Percentiles rank a stretch among this genome's conserved stretches.
phyloP scores from a whole-genome alignment of 2,113 vertebrate species.

The Ploceus nigricollis region DNA sequence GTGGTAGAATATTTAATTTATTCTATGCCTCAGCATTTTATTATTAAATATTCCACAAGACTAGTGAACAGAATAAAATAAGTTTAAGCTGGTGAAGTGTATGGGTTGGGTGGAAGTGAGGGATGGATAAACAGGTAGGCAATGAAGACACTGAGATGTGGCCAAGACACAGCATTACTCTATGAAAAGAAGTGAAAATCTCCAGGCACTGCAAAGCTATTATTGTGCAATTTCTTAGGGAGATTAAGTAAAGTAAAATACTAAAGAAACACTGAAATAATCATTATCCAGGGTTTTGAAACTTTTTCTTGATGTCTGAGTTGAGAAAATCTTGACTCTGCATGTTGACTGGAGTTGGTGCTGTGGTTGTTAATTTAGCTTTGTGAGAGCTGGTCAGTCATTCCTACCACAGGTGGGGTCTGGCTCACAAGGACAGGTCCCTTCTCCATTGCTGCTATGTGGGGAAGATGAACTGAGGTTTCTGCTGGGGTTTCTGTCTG shows the following conservation, averaged over 20 bases:
- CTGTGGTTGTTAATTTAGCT: background rate
- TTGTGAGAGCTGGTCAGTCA: background rate
- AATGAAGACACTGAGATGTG: background rate
- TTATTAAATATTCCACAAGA: background rate
- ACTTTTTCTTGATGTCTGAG: background rate
- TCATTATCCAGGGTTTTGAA: background rate
- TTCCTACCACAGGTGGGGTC: accelerated
- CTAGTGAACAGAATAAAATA: background rate
- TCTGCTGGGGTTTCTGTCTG: background rate
- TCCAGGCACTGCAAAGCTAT: background rate
- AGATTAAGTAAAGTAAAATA: background rate
- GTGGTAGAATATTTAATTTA: background rate
- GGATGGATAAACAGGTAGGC: background rate
- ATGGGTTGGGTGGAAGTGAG: background rate
- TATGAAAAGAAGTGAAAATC: background rate
- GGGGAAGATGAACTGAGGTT: background rate
- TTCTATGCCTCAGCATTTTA: background rate
- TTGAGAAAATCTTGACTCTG: background rate
- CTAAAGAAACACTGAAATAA: background rate
- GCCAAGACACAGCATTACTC: background rate
- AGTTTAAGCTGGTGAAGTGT: background rate
- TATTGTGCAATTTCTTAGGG: background rate
- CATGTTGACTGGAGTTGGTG: background rate
- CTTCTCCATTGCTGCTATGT: accelerated
- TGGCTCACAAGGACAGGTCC: background rate